Evolutionary conservation across 1,140 invertebrate genomes (phyloP).

Genomic region (Macrotrachela quadricornifera): DNA sequence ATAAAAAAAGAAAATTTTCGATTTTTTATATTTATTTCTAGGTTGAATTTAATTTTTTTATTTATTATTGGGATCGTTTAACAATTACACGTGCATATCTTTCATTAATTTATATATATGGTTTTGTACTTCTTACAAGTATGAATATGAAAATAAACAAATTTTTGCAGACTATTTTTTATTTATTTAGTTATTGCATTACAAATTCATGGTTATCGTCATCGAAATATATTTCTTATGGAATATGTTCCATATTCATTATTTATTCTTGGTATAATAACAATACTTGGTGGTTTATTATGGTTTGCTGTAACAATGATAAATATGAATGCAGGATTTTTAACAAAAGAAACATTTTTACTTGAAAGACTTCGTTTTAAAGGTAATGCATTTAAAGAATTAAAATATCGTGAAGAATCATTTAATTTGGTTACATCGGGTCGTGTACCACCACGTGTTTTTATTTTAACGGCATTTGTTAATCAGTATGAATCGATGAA

Average conservation of each 20-base stretch:
- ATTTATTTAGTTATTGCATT: neutral
- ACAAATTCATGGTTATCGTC: conserved; percentile 7
- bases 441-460: neutral
- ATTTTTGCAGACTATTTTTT: neutral
- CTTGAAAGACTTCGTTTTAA: conserved; percentile 7
- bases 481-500: neutral
- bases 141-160: neutral
- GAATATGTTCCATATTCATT: neutral
- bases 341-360: conserved; percentile 3
- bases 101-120: conserved; percentile 5
- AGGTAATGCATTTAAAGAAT: conserved; percentile 9
- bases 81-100: conserved; percentile 3
- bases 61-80: conserved; percentile 8
- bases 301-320: conserved; percentile 7
- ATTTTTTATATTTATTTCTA: too few relatives aligned
- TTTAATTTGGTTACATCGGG: neutral
- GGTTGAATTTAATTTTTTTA: conserved; percentile 9
- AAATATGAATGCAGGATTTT: conserved; percentile 7
- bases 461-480: conserved; percentile 1
- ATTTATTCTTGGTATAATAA: conserved; percentile 1
- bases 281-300: conserved; percentile 1
- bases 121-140: conserved; percentile 2
- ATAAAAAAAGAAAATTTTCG: too few relatives aligned
- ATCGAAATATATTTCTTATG: neutral
- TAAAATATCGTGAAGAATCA: conserved; percentile 6